phyloP scores from a whole-genome alignment of 2,888 invertebrate genomes.

The Spilosoma lubricipeda region DNA sequence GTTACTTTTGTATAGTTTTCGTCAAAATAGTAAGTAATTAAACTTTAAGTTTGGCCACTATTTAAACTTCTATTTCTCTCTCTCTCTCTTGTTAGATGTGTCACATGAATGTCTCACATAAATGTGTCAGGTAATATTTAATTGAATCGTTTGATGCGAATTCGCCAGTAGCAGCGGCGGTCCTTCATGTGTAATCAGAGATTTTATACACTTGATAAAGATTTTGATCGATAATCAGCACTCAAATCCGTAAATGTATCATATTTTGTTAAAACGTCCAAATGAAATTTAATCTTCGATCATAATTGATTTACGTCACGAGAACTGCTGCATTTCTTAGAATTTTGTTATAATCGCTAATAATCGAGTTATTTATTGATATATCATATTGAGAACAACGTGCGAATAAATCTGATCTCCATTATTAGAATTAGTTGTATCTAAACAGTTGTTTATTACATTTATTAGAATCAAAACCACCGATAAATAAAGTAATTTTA shows the following conservation, averaged over 20 bases:
- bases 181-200: constrained; percentile 39
- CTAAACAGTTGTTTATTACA: constrained; percentile 50
- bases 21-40: not conserved
- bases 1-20: not conserved
- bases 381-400: constrained; percentile 43
- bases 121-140: not conserved
- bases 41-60: not conserved
- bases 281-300: constrained; percentile 58
- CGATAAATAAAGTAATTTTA: constrained; percentile 29
- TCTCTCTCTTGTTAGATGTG: not conserved
- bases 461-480: constrained; percentile 51
- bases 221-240: constrained; percentile 53
- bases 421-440: constrained; percentile 65
- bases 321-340: constrained; percentile 53
- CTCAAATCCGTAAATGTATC: constrained; percentile 46
- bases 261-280: constrained; percentile 49
- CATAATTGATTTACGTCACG: constrained; percentile 68
- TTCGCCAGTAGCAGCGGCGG: constrained; percentile 37
- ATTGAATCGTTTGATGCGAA: constrained; percentile 3
- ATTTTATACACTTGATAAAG: constrained; percentile 51
- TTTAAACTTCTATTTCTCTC: not conserved
- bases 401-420: constrained; percentile 55
- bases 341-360: constrained; percentile 45
- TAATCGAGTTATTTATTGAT: not conserved
- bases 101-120: not conserved